Evolutionary conservation across 2,113 vertebrate genomes (phyloP), one percentile per base, ranked within the genome.

Genomic region (Brevimyrus niger): DNA sequence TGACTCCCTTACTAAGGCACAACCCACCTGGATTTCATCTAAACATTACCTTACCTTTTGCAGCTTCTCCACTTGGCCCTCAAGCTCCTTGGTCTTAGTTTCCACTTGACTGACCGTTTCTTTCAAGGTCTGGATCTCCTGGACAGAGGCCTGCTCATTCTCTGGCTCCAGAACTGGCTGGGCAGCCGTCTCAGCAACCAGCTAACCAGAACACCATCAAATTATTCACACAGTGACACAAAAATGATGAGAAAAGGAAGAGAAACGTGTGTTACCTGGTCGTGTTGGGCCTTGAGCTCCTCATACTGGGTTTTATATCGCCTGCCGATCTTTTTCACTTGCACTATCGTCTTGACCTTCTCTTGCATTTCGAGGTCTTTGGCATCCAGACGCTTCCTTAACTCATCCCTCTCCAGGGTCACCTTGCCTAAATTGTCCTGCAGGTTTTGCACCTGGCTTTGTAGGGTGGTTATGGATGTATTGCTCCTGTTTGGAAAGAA

Each of bases 261-360:
- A 11, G 1, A 47, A 46, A 23, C 0, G 3, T 44, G 27, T 17
- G 1, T 87, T 91, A 98, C 98, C 97, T 97, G 98, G 91, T 99
- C 97, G 27, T 99, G 96, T 17, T 97, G 95, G 65, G 96, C 95
- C 92, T 98, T 99, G 31, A 99, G 97, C 90, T 99, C 98, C 92
- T 99, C 98, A 88, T 98, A 99, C 0, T 99, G 98, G 47, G 96
- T 98, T 93, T 99, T 99, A 91, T 99, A 99, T 47, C 98, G 95
- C 0, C 98, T 97, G 3, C 98, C 98, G 2, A 99, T 98, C 94
- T 98, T 99, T 95, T 98, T 99, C 89, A 99, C 98, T 92, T 99
- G 98, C 15, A 95, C 97, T 93, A 99, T 98, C 10, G 97, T 99
- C 95, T 96, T 97, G 5, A 94, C 61, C 93, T 98, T 99, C 87